These are phyloP conservation scores for Spialia ferax DNA, from an alignment of 2,888 invertebrate species.

Conservation along the genomic window DNA sequence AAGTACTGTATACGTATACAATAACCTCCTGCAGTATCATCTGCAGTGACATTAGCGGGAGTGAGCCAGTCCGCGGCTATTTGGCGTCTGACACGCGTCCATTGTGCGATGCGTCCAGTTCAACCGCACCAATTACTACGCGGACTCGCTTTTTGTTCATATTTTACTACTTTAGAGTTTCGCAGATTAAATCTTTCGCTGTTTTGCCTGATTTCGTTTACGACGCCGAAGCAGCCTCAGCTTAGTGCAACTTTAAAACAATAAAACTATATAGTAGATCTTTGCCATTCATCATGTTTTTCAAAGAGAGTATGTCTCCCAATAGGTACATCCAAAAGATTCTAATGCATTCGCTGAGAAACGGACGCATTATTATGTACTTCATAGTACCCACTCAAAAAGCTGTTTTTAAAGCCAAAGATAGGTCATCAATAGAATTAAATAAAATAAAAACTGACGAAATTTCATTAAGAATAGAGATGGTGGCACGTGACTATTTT, in stretches of 20 bases:
- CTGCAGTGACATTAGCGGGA: neutral
- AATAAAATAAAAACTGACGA: too few species aligned
- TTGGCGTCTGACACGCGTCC: constrained; percentile 55
- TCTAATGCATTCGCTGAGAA: too few species aligned
- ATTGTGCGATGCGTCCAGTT: constrained; percentile 61
- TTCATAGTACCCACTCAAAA: too few species aligned
- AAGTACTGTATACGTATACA: neutral
- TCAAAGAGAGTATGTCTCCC: too few species aligned
- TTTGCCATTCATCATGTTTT: too few species aligned
- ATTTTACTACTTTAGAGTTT: neutral
- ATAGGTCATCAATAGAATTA: too few species aligned
- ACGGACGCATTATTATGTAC: too few species aligned
- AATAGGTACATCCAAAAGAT: too few species aligned
- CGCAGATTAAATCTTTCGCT: neutral
- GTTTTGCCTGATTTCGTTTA: neutral
- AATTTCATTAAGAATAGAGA: too few species aligned
- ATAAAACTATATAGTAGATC: too few species aligned
- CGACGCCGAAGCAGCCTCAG: neutral
- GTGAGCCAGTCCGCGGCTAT: constrained; percentile 4
- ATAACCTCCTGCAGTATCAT: neutral
- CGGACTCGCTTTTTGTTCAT: neutral
- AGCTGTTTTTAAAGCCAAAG: too few species aligned
- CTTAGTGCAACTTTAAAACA: neutral
- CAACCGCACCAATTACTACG: constrained; percentile 56
- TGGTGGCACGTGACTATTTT: too few species aligned